Percentiles rank a stretch among this genome's conserved stretches.
Conservation (phyloP, 2,888 invertebrate species). For the Chymomyza fuscimana region DNA sequence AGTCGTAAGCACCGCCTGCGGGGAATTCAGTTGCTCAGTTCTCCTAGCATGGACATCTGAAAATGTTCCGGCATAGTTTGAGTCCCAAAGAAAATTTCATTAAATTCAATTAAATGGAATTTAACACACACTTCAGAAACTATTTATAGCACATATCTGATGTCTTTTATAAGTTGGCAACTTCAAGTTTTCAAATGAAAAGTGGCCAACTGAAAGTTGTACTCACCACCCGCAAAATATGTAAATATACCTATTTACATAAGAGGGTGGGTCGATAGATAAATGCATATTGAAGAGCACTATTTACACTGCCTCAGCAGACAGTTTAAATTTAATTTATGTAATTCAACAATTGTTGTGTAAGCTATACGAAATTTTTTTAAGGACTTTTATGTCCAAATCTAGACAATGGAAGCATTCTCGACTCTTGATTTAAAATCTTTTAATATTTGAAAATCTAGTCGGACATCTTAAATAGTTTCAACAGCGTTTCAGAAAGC, state of each 20-base stretch:
- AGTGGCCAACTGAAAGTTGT: not conserved
- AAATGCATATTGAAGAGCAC: not conserved
- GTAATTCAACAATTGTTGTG: too few relatives aligned
- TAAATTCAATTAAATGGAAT: not conserved
- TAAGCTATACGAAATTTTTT: too few relatives aligned
- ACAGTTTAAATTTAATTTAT: too few relatives aligned
- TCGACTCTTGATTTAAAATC: too few relatives aligned
- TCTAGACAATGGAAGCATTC: too few relatives aligned
- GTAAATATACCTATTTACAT: not conserved
- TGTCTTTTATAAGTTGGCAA: not conserved
- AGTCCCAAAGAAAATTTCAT: not conserved
- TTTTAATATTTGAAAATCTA: too few relatives aligned
- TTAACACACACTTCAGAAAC: not conserved
- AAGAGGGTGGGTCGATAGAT: not conserved
- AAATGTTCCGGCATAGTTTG: conserved; percentile 8
- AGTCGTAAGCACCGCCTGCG: not conserved
- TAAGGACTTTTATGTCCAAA: too few relatives aligned
- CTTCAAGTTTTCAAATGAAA: not conserved
- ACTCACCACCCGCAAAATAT: not conserved
- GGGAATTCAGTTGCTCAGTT: conserved; percentile 11
- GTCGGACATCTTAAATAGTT: too few relatives aligned
- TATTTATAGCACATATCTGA: not conserved
- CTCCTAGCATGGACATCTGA: conserved; percentile 24
- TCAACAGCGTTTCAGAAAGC: too few relatives aligned
- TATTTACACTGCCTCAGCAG: not conserved